phyloP scores from a whole-genome alignment of 2,797 vertebrate species.

The Lateolabrax maculatus region DNA sequence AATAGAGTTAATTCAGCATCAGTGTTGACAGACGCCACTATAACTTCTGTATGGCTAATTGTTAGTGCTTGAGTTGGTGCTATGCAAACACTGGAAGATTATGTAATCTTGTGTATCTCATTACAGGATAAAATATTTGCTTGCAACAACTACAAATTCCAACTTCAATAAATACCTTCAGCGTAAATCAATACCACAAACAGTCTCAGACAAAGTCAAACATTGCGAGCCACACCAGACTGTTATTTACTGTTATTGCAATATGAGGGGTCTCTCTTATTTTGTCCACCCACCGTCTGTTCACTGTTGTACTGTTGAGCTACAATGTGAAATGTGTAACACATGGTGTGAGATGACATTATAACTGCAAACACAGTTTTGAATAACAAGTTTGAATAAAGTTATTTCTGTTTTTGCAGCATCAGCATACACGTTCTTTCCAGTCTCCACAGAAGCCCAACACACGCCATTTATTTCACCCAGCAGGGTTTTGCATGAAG shows the following conservation, averaged over 20 bases:
- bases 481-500: background rate
- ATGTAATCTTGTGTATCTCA: background rate
- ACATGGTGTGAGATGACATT: background rate
- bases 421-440: background rate
- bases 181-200: background rate
- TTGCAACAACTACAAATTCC: background rate
- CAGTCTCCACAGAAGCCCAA: background rate
- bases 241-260: background rate
- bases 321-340: background rate
- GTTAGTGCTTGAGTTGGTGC: slow-evolving; percentile 1
- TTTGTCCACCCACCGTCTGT: background rate
- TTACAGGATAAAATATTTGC: background rate
- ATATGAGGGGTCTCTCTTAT: background rate
- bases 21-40: background rate
- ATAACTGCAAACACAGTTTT: slow-evolving; percentile 16
- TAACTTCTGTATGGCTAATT: background rate
- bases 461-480: background rate
- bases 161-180: background rate
- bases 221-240: background rate
- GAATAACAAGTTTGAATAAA: slow-evolving; percentile 30
- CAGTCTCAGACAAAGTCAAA: background rate
- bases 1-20: slow-evolving; percentile 19
- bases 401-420: slow-evolving; percentile 17
- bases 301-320: background rate
- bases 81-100: background rate